phyloP scores from a whole-genome alignment of 2,888 invertebrate genomes.

The Eristalis intricaria region DNA sequence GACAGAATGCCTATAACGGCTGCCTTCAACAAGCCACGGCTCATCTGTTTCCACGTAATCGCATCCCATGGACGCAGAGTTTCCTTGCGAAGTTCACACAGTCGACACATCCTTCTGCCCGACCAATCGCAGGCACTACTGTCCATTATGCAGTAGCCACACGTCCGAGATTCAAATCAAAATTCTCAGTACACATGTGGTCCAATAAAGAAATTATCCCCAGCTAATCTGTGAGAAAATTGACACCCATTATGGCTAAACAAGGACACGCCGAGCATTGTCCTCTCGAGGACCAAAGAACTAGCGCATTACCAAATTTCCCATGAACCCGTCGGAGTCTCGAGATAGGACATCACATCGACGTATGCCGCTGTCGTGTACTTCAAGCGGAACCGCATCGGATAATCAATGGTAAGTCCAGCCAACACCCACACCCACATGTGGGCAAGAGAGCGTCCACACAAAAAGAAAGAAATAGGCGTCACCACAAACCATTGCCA shows the following conservation, averaged over 20 bases:
- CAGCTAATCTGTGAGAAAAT: conserved; percentile 64
- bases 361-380: neutral
- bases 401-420: conserved; percentile 30
- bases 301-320: conserved; percentile 27
- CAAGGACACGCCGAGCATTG: conserved; percentile 47
- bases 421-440: conserved; percentile 47
- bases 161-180: conserved; percentile 57
- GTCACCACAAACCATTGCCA: conserved; percentile 60
- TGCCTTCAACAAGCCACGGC: neutral
- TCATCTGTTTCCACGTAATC: neutral
- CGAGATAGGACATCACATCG: neutral
- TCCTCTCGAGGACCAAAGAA: conserved; percentile 32
- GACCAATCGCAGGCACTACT: conserved; percentile 14
- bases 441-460: conserved; percentile 11
- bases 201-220: conserved; percentile 64
- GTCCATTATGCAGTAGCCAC: neutral
- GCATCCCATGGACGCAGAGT: neutral
- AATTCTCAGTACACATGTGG: conserved; percentile 64
- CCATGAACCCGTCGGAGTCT: conserved; percentile 37
- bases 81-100: conserved; percentile 28
- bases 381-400: neutral
- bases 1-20: neutral
- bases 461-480: conserved; percentile 20
- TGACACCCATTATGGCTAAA: conserved; percentile 68
- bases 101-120: conserved; percentile 27